Conservation (phyloP, 2,797 vertebrate genomes). For the Sandelia bainsii region DNA sequence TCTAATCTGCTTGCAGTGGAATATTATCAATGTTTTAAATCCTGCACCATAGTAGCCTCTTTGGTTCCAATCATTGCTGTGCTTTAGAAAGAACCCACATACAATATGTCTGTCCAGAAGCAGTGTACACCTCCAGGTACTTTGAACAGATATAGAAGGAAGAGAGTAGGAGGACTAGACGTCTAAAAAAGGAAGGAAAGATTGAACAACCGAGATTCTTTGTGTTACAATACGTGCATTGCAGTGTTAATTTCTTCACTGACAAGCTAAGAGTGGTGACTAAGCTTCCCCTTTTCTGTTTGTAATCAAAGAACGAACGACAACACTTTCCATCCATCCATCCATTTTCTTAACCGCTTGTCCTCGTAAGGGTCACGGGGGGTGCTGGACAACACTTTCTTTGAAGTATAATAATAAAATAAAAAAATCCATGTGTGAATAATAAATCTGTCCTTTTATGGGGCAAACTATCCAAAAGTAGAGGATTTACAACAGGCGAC, state of each 20-base stretch:
- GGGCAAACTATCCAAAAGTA: slow-evolving; percentile 19
- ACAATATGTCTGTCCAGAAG: slow-evolving; percentile 46
- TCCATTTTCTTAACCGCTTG: too few relatives aligned
- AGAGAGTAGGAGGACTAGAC: slow-evolving; percentile 67
- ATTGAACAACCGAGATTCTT: slow-evolving; percentile 21
- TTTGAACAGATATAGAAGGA: slow-evolving; percentile 57
- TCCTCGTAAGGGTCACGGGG: too few relatives aligned
- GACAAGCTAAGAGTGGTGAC: not conserved
- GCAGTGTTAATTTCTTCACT: slow-evolving; percentile 17
- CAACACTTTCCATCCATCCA: slow-evolving; percentile 23
- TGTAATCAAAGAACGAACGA: slow-evolving; percentile 14
- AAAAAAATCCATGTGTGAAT: slow-evolving; percentile 19
- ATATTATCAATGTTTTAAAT: slow-evolving; percentile 17
- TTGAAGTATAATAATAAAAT: slow-evolving; percentile 11
- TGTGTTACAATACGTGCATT: slow-evolving; percentile 13
- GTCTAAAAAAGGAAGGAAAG: slow-evolving; percentile 50
- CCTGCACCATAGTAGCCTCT: slow-evolving; percentile 18
- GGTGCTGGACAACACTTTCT: slow-evolving; percentile 16
- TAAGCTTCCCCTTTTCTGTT: slow-evolving; percentile 20
- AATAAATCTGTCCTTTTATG: slow-evolving; percentile 33
- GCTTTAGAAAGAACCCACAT: slow-evolving; percentile 29
- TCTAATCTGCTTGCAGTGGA: slow-evolving; percentile 23
- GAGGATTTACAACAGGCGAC: slow-evolving; percentile 8
- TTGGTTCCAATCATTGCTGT: slow-evolving; percentile 43
- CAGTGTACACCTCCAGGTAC: slow-evolving; percentile 63